A percentile compares a stretch with the other conserved stretches of the same genome.
Evolutionary conservation across 2,888 invertebrate species (phyloP).

Genomic region (Melitaea athalia): DNA sequence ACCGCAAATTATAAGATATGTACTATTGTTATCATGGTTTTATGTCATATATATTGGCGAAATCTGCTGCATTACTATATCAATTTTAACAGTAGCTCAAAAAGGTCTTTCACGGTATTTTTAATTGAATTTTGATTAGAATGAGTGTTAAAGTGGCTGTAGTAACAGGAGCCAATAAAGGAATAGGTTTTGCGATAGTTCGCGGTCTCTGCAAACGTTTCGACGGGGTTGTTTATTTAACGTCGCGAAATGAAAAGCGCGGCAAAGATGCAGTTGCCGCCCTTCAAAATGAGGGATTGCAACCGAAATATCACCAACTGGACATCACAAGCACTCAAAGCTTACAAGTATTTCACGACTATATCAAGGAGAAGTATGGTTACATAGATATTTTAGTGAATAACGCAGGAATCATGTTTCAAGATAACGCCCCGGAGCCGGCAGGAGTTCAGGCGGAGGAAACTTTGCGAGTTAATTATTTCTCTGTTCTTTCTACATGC

Average conservation of each 20-base stretch:
- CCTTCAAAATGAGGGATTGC: conserved; percentile 6
- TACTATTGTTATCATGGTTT: too few relatives aligned
- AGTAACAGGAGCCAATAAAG: conserved; percentile 88
- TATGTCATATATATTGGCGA: too few relatives aligned
- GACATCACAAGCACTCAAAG: conserved; percentile 85
- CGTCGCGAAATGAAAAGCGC: conserved; percentile 83
- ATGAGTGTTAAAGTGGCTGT: conserved; percentile 48
- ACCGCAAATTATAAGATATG: too few relatives aligned
- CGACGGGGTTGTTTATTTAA: conserved; percentile 86
- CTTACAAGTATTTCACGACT: conserved; percentile 81
- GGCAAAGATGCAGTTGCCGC: conserved; percentile 58
- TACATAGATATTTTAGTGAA: conserved; percentile 89
- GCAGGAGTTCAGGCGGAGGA: conserved; percentile 86
- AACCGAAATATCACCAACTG: conserved; percentile 66
- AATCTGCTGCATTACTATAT: too few relatives aligned
- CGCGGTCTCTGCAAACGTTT: conserved; percentile 86
- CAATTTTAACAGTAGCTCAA: too few relatives aligned
- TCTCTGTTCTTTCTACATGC: conserved; percentile 84
- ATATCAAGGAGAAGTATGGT: conserved; percentile 83
- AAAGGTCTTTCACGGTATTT: too few relatives aligned
- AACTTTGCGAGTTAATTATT: conserved; percentile 87
- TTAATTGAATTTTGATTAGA: neutral
- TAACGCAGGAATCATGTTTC: conserved; percentile 89
- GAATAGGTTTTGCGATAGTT: conserved; percentile 87
- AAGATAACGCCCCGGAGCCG: conserved; percentile 82